Base-by-base conservation (phyloP, 2,888 invertebrate species). In the Trachelus iudaicus region DNA sequence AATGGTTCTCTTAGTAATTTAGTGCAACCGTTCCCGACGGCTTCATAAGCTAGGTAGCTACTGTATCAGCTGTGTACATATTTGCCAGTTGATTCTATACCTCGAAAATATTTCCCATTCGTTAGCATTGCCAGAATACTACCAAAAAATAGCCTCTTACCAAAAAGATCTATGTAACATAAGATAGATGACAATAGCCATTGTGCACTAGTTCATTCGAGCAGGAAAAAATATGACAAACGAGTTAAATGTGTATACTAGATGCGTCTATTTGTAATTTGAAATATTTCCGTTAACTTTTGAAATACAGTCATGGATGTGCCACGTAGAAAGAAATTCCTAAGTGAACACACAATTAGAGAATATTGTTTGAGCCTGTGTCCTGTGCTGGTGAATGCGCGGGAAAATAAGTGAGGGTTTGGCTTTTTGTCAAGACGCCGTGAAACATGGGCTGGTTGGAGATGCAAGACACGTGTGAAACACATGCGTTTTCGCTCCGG, bases 401-500 rank as follows among this genome's bases (percentile, higher is more conserved):
- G 56, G 56, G 56, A 56, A 56, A 56, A 56, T 56, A 56, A 56
- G 56, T 56, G 56, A 56, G 56, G 56, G 56, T 56, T 56, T 56
- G 56, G 56, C 56, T 56, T 56, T 56, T 56, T 56, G 56, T 56
- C 56, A 56, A 56, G 56, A 23, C 56, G 56, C 23, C 23, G 23
- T 56, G 56, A 56, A 56, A 56, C 23, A 56, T 56, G 56, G 56
- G 56, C 56, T 56, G 56, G 56, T 56, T 56, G 71, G 71, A 71
- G 71, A 71, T 31, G 33, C 79, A 81, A 80, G 81, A 87, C 87
- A 88, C 85, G 85, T 86, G 86, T 82, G 83, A 82, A 85, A 82
- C 86, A 86, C 84, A 86, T 86, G 86, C 79, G 82, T 81, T 81
- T 80, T 83, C 85, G 84, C 86, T 86, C 86, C 86, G 85, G 86